Evolutionary conservation across 1,140 invertebrate species (phyloP), one percentile per base, ranked within the genome.

Genomic region (Ceratina japonica): DNA sequence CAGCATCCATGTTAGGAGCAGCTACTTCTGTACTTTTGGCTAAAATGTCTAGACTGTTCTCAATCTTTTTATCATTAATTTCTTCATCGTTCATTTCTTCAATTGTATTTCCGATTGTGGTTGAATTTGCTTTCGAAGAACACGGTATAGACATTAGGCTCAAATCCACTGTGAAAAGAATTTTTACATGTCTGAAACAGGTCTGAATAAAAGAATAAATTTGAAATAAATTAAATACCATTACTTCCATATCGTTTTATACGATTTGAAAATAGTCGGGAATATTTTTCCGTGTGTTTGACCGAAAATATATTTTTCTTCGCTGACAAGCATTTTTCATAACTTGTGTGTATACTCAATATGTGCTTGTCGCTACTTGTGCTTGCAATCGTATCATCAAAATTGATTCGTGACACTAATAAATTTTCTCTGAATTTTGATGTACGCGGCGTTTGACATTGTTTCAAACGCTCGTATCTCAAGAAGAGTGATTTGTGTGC

Each of bases 401-500:
- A 83, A 80, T 90, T 89, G 0, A 90, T 89, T 61, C 87, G 84
- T 10, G 87, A 84, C 10, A 88, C 77, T 1, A 82, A 72, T 15
- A 87, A 75, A 76, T 88, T 88, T 63, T 64, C 81, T 76, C 52
- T 75, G 63, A 66, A 70, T 22, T 82, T 76, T 20, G 69, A 59
- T 65, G 56, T 70, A 16, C 22, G 27, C 2, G 76, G 31, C 2
- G 12, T 56, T 27, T 81, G 12, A 72, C 73, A 75, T 15, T 71
- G 31, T 24, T 65, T 63, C 20, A 83, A 63, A 49, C 83, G 80
- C 44, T 88, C 77, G 10, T 91, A 83, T 66, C 87, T 84, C 52
- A 85, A 83, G 78, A 91, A 91, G 54, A 91, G 69, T 58, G 88
- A 74, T 64, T 86, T 90, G 44, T 91, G 87, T 8, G 77, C 27